Conservation (phyloP, 2,113 vertebrate species). For the Ageneiosus marmoratus region DNA sequence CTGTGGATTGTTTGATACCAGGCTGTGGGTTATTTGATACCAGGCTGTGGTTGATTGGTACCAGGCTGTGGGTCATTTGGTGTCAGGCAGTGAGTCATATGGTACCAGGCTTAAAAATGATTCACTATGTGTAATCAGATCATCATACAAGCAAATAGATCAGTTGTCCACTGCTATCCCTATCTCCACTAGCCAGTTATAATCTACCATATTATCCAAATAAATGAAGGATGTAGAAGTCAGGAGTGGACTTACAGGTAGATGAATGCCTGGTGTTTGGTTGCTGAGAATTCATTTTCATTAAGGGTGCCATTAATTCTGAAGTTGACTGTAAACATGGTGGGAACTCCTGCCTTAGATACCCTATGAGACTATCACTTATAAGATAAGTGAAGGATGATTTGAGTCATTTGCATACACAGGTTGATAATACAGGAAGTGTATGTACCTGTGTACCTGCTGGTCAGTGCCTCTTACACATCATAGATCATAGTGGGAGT, state of each 20-base stretch:
- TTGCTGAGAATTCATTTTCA: background rate
- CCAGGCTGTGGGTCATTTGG: background rate
- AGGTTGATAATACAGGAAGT: background rate
- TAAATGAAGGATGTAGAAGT: background rate
- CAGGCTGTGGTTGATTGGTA: background rate
- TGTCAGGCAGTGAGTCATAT: background rate
- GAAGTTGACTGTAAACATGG: background rate
- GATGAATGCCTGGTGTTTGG: background rate
- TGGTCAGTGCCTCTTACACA: slow-evolving; percentile 60
- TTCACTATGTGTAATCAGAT: background rate
- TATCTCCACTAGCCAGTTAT: background rate
- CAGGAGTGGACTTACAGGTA: background rate
- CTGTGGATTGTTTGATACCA: background rate
- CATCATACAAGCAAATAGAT: background rate
- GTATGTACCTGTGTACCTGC: slow-evolving; percentile 58
- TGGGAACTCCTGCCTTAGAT: background rate
- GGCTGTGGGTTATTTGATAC: background rate
- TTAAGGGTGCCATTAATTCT: background rate
- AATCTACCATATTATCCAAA: background rate
- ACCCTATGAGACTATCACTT: background rate
- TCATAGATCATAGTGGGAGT: slow-evolving; percentile 28
- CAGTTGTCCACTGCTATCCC: background rate
- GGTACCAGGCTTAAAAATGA: background rate
- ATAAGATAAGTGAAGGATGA: background rate
- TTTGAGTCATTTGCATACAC: background rate